Base-by-base conservation (phyloP, 2,797 vertebrate genomes). In the Pseudochirops cupreus region DNA sequence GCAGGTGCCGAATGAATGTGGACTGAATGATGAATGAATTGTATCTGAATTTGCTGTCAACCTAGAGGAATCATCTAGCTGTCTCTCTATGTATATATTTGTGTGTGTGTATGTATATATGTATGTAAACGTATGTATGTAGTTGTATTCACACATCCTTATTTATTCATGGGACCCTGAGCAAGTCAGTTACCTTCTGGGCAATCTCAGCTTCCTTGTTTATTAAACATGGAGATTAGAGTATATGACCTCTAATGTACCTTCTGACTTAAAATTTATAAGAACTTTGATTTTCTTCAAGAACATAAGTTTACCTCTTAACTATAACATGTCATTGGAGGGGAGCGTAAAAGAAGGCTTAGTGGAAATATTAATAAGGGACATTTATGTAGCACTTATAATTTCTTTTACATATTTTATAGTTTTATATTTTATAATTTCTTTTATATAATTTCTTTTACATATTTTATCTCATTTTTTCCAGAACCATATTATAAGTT, bases 41-140 rank as follows among this genome's bases (percentile, higher is more conserved):
- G 53, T 46, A 33, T 92, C 33, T 2, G 31, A 59, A 9, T 91
- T 96, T 94, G 91, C 67, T 74, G 95, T 53, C 91, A 74, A 50
- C 21, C 21, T 87, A 50, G 39, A 46, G 74, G 9, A 50, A 87
- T 87, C 39, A 50, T 50, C 39, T 7, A 50, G 3, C 39, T 87
- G 0, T 82, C 9, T 82, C n/a, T 74, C n/a, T 74, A 24, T 58
- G 10, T 6, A 6, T 5, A 39, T 74, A 3, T 74, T 11, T 62
- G 3, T 62, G 31, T 33, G 0, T 33, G 31, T 62, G 59, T 13
- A 12, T 31, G 4, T 33, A 33, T 16, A 33, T n/a, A 3, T n/a
- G 0, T 39, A 21, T 74, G 1, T 67, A n/a, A 11, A 26, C 5
- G 1, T 46, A 0, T 28, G 3, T 28, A 1, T 87, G 21, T 11